Percentiles rank a stretch among this genome's conserved stretches.
Conservation (phyloP, 2,888 invertebrate genomes). For the Liopterus haemorrhoidalis region DNA sequence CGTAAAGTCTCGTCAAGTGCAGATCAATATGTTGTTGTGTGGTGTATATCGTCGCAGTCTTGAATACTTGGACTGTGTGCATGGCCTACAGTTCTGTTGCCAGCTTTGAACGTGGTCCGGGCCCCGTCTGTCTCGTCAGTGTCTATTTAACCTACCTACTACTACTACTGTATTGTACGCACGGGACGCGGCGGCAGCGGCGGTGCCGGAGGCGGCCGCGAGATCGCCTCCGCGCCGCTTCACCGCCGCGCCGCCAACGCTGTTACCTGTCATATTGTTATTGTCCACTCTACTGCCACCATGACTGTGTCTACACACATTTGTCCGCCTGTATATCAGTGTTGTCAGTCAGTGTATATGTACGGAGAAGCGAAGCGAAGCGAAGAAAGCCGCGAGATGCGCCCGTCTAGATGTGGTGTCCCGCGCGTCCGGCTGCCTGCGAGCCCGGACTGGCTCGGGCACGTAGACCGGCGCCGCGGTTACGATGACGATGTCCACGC, state of each 20-base stretch:
- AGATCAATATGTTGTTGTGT: conserved; percentile 37
- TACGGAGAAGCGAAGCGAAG: background rate
- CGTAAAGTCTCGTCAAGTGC: conserved; percentile 30
- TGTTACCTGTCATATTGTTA: too few relatives aligned
- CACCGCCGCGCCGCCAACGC: too few relatives aligned
- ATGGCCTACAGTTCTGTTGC: conserved; percentile 46
- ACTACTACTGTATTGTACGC: background rate
- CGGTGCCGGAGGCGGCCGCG: conserved; percentile 8
- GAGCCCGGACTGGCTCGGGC: conserved; percentile 41
- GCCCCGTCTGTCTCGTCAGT: conserved; percentile 1
- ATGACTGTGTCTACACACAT: conserved; percentile 1
- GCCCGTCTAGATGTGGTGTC: conserved; percentile 29
- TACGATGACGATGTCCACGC: conserved; percentile 12
- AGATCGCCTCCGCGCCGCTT: background rate
- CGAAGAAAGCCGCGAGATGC: background rate
- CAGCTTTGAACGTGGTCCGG: conserved; percentile 34
- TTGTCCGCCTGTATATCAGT: background rate
- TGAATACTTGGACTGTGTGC: conserved; percentile 57
- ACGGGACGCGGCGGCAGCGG: background rate
- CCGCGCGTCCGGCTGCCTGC: conserved; percentile 45
- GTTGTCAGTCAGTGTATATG: background rate
- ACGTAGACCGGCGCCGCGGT: too few relatives aligned
- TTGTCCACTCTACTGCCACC: background rate
- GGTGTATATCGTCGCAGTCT: conserved; percentile 50
- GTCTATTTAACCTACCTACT: background rate